phyloP scores from a whole-genome alignment of 37 sponge, comb jelly and placozoan genomes.

The Theonella swinhoei region DNA sequence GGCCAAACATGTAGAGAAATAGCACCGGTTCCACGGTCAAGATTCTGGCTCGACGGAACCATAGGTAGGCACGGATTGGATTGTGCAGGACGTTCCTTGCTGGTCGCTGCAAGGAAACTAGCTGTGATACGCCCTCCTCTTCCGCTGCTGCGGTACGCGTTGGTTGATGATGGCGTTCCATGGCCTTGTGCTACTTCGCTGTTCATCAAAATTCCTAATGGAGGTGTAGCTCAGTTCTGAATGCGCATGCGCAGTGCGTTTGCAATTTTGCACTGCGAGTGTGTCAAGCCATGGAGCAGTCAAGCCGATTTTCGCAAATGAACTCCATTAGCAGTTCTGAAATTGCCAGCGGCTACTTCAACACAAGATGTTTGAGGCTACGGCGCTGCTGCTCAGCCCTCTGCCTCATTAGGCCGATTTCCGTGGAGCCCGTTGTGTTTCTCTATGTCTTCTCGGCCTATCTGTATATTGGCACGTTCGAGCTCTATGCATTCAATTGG shows the following conservation, averaged over 20 bases:
- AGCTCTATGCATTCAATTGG: slow-evolving; percentile 61
- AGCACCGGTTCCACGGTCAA: slow-evolving; percentile 43
- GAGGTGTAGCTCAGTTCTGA: no score
- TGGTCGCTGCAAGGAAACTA: no score
- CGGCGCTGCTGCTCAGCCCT: background rate
- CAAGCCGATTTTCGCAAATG: no score
- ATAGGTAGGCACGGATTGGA: background rate
- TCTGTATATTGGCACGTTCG: slow-evolving; percentile 31
- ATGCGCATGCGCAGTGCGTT: no score
- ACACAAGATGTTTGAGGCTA: background rate
- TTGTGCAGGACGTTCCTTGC: background rate
- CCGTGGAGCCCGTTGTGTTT: slow-evolving; percentile 66
- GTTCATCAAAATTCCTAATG: no score
- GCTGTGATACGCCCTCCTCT: no score
- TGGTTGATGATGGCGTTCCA: no score
- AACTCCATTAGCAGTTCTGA: background rate
- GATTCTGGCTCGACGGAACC: background rate
- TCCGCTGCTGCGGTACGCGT: no score
- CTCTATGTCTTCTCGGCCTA: slow-evolving; percentile 47
- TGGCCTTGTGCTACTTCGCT: no score
- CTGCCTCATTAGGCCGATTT: slow-evolving; percentile 23
- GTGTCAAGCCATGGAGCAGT: no score
- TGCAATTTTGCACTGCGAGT: no score
- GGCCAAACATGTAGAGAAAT: slow-evolving; percentile 21
- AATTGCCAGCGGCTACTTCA: background rate